A percentile compares a stretch with the other conserved stretches of the same genome.
phyloP scores from a whole-genome alignment of 2,888 invertebrate species.

The Drosophila robusta region DNA sequence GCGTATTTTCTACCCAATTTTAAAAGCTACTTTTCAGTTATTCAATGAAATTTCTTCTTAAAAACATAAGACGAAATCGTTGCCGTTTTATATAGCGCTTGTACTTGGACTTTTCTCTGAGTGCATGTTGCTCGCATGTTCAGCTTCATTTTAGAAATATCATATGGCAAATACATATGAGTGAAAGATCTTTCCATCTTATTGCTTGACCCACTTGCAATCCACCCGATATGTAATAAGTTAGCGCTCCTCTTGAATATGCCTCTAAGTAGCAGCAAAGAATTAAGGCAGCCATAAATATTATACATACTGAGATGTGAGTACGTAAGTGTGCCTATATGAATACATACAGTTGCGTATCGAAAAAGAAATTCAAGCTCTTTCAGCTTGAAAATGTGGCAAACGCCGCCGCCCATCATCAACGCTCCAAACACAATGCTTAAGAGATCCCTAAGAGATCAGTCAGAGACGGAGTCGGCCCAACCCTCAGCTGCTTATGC shows the following conservation, averaged over 20 bases:
- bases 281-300: conserved; percentile 36
- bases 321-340: conserved; percentile 10
- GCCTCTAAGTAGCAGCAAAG: conserved; percentile 6
- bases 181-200: conserved; percentile 12
- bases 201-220: conserved; percentile 27
- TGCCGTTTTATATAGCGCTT: no score
- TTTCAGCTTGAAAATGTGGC: conserved; percentile 31
- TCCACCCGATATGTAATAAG: conserved; percentile 22
- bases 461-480: conserved; percentile 3
- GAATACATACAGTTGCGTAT: conserved; percentile 20
- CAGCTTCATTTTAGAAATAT: conserved; percentile 4
- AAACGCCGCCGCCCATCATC: conserved; percentile 28
- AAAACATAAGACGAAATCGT: no score
- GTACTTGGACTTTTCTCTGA: no score
- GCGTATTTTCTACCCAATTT: no score
- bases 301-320: conserved; percentile 24
- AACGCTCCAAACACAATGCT: conserved; percentile 42
- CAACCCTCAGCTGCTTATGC: conserved; percentile 71
- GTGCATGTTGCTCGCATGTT: neutral
- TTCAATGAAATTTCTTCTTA: no score
- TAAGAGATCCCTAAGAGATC: conserved; percentile 28
- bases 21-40: no score
- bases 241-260: conserved; percentile 31
- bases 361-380: conserved; percentile 54
- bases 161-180: conserved; percentile 10